Conservation (phyloP, 1,140 invertebrate genomes). For the Laupala kohalensis region DNA sequence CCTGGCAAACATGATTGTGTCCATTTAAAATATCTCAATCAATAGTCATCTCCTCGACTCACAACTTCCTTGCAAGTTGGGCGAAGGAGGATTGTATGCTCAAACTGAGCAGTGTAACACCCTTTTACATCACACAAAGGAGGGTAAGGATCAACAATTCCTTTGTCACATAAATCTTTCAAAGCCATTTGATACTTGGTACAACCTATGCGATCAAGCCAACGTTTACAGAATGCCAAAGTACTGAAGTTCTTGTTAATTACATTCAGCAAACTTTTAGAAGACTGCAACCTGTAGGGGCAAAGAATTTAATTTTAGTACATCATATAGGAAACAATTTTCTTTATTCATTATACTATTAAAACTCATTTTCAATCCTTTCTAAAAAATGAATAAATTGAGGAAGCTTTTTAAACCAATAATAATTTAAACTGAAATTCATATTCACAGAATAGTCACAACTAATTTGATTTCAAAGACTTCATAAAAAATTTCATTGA, state of each 20-base stretch:
- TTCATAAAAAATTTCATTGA: too few species aligned
- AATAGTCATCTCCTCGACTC: constrained; percentile 93
- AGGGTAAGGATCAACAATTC: constrained; percentile 91
- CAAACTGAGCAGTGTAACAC: constrained; percentile 97
- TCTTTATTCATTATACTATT: too few species aligned
- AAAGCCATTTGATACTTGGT: constrained; percentile 97
- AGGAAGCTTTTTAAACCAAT: too few species aligned
- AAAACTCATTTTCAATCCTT: too few species aligned
- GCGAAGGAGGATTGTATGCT: constrained; percentile 94
- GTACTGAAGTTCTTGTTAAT: constrained; percentile 98
- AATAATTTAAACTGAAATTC: too few species aligned
- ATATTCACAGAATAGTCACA: too few species aligned
- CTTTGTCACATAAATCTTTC: constrained; percentile 95
- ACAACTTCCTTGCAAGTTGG: constrained; percentile 98
- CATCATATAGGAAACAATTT: too few species aligned
- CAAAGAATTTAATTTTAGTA: too few species aligned
- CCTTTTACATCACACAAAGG: constrained; percentile 96
- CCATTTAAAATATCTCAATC: too few species aligned
- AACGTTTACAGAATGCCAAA: constrained; percentile 95
- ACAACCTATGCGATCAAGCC: constrained; percentile 93
- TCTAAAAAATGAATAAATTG: too few species aligned
- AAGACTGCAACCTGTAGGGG: constrained; percentile 71
- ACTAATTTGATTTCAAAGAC: too few species aligned
- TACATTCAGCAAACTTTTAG: constrained; percentile 82
- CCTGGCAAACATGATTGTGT: too few species aligned